phyloP scores from a whole-genome alignment of 2,888 invertebrate species.

The Philopedon plagiatum region DNA sequence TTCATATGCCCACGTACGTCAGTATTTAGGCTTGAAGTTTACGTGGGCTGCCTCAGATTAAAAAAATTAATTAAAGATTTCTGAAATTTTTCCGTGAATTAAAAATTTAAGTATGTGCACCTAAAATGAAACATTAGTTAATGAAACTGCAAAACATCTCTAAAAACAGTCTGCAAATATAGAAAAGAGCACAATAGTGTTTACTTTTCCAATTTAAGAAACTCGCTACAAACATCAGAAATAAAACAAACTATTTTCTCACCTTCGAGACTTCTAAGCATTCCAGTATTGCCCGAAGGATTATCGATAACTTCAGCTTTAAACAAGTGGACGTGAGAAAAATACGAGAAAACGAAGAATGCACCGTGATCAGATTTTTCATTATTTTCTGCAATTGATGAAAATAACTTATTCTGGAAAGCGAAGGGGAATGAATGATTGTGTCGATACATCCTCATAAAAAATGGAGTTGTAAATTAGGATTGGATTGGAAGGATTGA shows the following conservation, averaged over 20 bases:
- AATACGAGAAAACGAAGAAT: slow-evolving; percentile 20
- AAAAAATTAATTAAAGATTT: too few relatives aligned
- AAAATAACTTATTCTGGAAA: neutral
- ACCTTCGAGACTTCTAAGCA: slow-evolving; percentile 26
- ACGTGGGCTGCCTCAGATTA: too few relatives aligned
- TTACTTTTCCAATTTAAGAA: slow-evolving; percentile 12
- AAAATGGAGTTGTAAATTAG: too few relatives aligned
- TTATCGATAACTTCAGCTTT: slow-evolving; percentile 40
- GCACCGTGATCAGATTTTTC: slow-evolving; percentile 44
- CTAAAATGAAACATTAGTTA: neutral
- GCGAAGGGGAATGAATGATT: neutral
- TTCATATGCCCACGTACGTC: too few relatives aligned
- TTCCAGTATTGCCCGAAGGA: slow-evolving; percentile 24
- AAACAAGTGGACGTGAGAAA: slow-evolving; percentile 41
- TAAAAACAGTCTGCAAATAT: neutral
- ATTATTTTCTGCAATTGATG: slow-evolving; percentile 41
- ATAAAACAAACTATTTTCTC: slow-evolving; percentile 25
- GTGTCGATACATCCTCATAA: neutral
- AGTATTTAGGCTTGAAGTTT: too few relatives aligned
- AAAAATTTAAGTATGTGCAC: too few relatives aligned
- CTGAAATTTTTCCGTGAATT: too few relatives aligned
- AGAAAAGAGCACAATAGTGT: neutral
- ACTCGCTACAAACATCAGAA: neutral
- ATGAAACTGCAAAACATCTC: neutral
- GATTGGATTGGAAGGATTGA: too few relatives aligned